A percentile compares a stretch with the other conserved stretches of the same genome.
Evolutionary conservation across 2,113 vertebrate genomes (phyloP).

Genomic region (Felis chaus): DNA sequence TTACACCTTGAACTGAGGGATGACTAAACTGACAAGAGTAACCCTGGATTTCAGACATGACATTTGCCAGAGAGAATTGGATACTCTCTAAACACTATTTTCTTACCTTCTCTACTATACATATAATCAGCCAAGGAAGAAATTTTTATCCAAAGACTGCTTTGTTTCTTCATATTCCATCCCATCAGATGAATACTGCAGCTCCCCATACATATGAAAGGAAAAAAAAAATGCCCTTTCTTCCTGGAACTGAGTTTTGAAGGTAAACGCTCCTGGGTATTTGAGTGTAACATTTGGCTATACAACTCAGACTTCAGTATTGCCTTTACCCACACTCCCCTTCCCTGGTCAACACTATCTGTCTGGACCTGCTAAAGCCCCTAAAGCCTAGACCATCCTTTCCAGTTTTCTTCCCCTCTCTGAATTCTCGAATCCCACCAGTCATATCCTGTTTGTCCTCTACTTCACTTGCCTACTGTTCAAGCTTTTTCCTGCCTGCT

Average conservation of each 20-base stretch:
- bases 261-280: neutral
- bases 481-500: neutral
- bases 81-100: neutral
- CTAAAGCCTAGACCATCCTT: neutral
- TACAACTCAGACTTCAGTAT: neutral
- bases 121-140: neutral
- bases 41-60: neutral
- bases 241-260: neutral
- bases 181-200: neutral
- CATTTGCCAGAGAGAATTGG: neutral
- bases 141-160: neutral
- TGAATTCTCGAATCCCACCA: neutral
- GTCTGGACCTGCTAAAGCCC: rapidly evolving
- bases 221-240: neutral
- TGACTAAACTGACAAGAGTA: neutral
- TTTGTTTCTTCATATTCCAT: neutral
- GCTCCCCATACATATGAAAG: neutral
- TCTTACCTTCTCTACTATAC: neutral
- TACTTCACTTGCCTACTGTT: neutral
- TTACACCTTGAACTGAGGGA: neutral
- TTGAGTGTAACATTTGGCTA: neutral
- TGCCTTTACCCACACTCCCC: neutral
- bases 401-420: neutral
- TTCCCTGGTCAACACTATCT: neutral
- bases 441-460: neutral